Base-by-base conservation (phyloP, 2,113 vertebrate genomes). In the Callaeas wilsoni region DNA sequence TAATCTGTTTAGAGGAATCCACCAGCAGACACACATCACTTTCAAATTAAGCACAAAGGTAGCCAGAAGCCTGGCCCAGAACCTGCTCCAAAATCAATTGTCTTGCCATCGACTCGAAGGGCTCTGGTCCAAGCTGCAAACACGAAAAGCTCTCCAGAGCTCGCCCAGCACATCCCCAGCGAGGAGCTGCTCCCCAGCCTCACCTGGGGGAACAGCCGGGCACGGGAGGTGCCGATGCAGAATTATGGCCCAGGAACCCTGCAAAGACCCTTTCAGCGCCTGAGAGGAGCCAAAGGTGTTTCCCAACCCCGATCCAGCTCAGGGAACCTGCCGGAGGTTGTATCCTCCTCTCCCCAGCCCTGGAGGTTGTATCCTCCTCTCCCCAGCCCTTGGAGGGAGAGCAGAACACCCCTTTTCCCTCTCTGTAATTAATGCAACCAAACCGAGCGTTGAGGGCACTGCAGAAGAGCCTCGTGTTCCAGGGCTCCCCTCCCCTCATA, bases 1-100 rank as follows among this genome's bases (percentile, higher is more conserved):
- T 85, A 91, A 96, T 85, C 67, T 76, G 56, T 84, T 95, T 70
- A 93, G 73, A 90, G 84, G 55, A 68, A 44, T 39, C 56, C 89
- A 59, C 42, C 81, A 92, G 71, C 47, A 94, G 59, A 80, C n/a
- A 83, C 63, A 44, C 79, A 79, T 87, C 81, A 52, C 82, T 79
- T 76, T 20, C 73, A 82, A 75, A 95, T 71, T 19, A 78, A 87
- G 74, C 87, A 75, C 87, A 64, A 21, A 71, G 41, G 84, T 44
- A 84, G 90, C 87, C 84, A 93, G 69, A 7, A 94, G 84, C 87
- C 87, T 76, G 44, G 41, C 50, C 90, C 85, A 85, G 81, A 93
- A 63, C 74, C 85, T 85, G 53, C 93, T 85, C 32, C 85, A 32
- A 37, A 47, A 95, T 93, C 93, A 71, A 93, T 87, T 39, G 8